These are phyloP conservation scores for Napeogenes inachia DNA, from an alignment of 2,888 invertebrate species.

Conservation along the genomic window DNA sequence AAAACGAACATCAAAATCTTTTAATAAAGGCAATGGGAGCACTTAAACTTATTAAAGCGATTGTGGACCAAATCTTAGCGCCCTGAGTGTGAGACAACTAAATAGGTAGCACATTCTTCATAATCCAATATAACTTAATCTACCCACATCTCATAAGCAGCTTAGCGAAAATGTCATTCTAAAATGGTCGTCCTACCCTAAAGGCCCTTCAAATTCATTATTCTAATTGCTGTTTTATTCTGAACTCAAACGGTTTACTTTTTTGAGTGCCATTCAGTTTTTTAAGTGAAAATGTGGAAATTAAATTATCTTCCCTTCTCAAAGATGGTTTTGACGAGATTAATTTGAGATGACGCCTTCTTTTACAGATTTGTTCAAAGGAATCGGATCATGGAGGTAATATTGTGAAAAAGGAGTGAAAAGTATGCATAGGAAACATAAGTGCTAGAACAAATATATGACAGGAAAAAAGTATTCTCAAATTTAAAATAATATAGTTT, in stretches of 20 bases:
- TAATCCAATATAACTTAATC: constrained; percentile 21
- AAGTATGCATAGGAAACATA: neutral
- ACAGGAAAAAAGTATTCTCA: too few relatives aligned
- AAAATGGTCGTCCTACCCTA: constrained; percentile 25
- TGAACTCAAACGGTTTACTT: constrained; percentile 58
- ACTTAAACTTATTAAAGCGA: constrained; percentile 64
- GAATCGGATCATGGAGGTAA: too few relatives aligned
- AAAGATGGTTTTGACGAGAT: constrained; percentile 52
- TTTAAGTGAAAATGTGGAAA: constrained; percentile 61
- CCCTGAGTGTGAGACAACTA: constrained; percentile 35
- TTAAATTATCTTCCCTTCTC: constrained; percentile 65
- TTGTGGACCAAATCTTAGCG: constrained; percentile 52
- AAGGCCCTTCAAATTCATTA: constrained; percentile 67
- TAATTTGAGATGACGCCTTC: constrained; percentile 53
- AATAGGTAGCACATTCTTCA: constrained; percentile 32
- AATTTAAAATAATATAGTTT: too few relatives aligned
- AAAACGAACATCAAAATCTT: constrained; percentile 41
- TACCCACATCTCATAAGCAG: constrained; percentile 6
- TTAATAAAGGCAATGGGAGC: constrained; percentile 43
- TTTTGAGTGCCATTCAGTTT: constrained; percentile 62
- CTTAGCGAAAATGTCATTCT: constrained; percentile 14
- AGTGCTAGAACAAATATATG: too few relatives aligned
- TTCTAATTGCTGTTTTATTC: constrained; percentile 65
- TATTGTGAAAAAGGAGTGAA: neutral
- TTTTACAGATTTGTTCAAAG: constrained; percentile 30